A percentile compares a stretch with the other conserved stretches of the same genome.
phyloP scores from a whole-genome alignment of 2,888 invertebrate species.

The Gnatocerus cornutus region DNA sequence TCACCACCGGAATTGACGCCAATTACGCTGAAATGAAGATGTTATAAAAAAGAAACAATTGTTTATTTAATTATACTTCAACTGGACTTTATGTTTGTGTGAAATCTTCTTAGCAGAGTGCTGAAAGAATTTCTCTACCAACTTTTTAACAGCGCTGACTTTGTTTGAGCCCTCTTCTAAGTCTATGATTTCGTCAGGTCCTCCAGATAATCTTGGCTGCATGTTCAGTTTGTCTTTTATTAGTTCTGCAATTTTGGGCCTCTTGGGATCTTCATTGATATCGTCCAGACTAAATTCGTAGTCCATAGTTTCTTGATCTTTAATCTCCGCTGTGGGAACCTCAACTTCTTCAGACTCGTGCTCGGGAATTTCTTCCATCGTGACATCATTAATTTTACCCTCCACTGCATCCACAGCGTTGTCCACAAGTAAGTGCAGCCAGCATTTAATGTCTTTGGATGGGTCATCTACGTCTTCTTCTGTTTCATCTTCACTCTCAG shows the following conservation, averaged over 20 bases:
- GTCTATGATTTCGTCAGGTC: conserved; percentile 76
- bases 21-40: conserved; percentile 62
- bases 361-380: conserved; percentile 1
- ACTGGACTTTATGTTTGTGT: conserved; percentile 74
- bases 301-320: conserved; percentile 8
- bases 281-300: conserved; percentile 61
- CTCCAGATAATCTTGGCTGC: conserved; percentile 74
- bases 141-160: conserved; percentile 76
- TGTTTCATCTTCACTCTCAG: conserved; percentile 76
- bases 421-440: conserved; percentile 39
- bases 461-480: conserved; percentile 46
- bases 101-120: conserved; percentile 76
- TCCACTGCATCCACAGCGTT: conserved; percentile 39
- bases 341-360: background rate
- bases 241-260: conserved; percentile 66
- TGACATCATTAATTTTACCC: conserved; percentile 21
- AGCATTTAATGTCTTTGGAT: conserved; percentile 37
- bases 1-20: conserved; percentile 70
- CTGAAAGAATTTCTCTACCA: conserved; percentile 82
- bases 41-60: conserved; percentile 1
- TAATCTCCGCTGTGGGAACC: background rate
- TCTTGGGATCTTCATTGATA: conserved; percentile 53
- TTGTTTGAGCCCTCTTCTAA: conserved; percentile 73
- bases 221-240: conserved; percentile 63
- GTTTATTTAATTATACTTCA: conserved; percentile 71